phyloP scores from a whole-genome alignment of 2,113 vertebrate species.

The Machaerirhynchus nigripectus region DNA sequence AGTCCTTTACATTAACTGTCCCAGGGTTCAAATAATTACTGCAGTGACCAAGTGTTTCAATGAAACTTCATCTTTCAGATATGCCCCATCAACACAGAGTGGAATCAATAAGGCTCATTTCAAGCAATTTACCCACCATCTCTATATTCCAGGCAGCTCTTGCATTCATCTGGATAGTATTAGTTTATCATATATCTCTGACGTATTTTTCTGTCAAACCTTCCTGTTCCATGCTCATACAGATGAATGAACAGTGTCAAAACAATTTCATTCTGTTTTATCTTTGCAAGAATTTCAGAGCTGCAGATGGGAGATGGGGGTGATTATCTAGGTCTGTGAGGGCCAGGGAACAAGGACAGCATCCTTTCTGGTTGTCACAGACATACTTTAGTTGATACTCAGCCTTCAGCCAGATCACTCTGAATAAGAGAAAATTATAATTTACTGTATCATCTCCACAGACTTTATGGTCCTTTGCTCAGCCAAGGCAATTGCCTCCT shows the following conservation, averaged over 20 bases:
- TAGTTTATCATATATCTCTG: slow-evolving; percentile 35
- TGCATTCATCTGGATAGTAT: background rate
- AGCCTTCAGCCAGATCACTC: slow-evolving; percentile 1
- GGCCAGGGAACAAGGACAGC: background rate
- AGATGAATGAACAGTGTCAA: slow-evolving; percentile 37
- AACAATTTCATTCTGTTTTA: slow-evolving; percentile 22
- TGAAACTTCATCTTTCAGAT: slow-evolving; percentile 34
- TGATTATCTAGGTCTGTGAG: background rate
- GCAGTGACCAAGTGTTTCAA: slow-evolving; percentile 39
- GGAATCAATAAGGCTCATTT: slow-evolving; percentile 64
- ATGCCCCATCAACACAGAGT: slow-evolving; percentile 26
- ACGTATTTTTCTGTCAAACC: slow-evolving; percentile 7
- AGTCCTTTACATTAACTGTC: background rate
- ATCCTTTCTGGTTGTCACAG: background rate
- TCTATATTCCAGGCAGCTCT: slow-evolving; percentile 2
- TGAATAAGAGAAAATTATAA: background rate
- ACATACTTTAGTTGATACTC: background rate
- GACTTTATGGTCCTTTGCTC: background rate
- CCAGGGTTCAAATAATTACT: slow-evolving; percentile 52
- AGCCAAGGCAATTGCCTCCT: background rate
- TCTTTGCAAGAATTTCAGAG: background rate
- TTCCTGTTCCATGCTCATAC: background rate
- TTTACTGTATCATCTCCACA: background rate
- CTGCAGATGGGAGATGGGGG: background rate
- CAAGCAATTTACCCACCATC: slow-evolving; percentile 13